Evolutionary conservation across 2,888 invertebrate genomes (phyloP), one percentile per base, ranked within the genome.

Genomic region (Calliscelio sp.): DNA sequence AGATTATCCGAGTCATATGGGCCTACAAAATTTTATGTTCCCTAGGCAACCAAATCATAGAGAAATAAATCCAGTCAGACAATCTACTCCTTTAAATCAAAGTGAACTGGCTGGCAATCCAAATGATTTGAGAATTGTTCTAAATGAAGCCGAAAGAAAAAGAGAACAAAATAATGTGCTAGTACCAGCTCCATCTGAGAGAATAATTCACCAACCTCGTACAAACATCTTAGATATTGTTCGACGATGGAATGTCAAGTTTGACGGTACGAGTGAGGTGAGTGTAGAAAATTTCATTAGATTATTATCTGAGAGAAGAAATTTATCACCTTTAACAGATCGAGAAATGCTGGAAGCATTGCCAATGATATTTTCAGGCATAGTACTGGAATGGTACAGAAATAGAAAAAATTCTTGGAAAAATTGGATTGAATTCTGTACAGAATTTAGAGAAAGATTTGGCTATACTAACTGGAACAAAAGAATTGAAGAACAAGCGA

Each of bases 371-470:
- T 35, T 66, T 20, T 51, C 51, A 35, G 66, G 70, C 6, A n/a
- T 55, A 16, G 70, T 55, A 5, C 28, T 70, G 8, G 38, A 70
- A 35, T 55, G 70, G 55, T 70, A 25, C 14, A 38, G 70, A 35
- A 25, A 35, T 11, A 25, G 16, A 5, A 16, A 44, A 25, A 22
- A 14, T 11, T 6, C 16, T n/a, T 55, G 18, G 22, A 41, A 25
- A 25, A 53, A 14, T 10, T 70, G 53, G 70, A 22, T 16, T 10
- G 55, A 70, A 10, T 70, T 10, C 14, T 41, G 38, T 55, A 10
- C 0, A 1, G 55, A 3, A 1, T 55, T 70, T 14, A 20, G 70
- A 18, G 41, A 28, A 41, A 70, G 70, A 28, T 70, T 55, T 55
- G 70, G 41, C 0, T 25, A 18, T 11, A 11, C 14, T 5, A 70